Percentiles rank a stretch among this genome's conserved stretches.
These are phyloP conservation scores for Rhinella marina DNA, from an alignment of 2,797 vertebrate genomes.

Conservation along the genomic window DNA sequence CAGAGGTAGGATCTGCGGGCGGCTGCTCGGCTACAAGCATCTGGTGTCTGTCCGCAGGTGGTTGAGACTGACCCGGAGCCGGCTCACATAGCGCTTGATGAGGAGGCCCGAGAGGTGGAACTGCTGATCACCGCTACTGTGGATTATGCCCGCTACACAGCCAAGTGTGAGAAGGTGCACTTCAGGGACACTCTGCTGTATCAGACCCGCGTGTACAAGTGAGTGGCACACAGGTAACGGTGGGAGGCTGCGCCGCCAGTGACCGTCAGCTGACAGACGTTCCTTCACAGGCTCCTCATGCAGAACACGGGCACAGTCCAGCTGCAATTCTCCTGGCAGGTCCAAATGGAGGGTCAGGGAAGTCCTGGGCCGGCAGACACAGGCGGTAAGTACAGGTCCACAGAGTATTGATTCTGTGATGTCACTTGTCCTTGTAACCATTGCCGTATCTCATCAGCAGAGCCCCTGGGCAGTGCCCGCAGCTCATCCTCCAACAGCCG, in stretches of 20 bases:
- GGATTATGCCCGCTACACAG: slow-evolving; percentile 76
- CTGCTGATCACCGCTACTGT: slow-evolving; percentile 79
- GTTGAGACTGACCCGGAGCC: slow-evolving; percentile 80
- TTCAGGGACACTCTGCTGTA: slow-evolving; percentile 86
- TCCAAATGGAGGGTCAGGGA: slow-evolving; percentile 67
- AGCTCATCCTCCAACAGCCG: neutral
- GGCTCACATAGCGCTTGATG: slow-evolving; percentile 74
- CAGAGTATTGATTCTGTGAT: neutral
- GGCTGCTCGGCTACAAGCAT: no score
- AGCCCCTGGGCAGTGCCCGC: neutral
- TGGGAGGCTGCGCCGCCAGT: neutral
- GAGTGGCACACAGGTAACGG: slow-evolving; percentile 66
- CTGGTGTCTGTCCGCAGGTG: slow-evolving; percentile 74
- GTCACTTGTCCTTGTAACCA: neutral
- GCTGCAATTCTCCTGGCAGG: slow-evolving; percentile 82
- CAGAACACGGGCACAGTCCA: slow-evolving; percentile 79
- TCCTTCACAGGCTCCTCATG: slow-evolving; percentile 69
- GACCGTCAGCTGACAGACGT: neutral
- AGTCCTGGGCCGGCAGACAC: slow-evolving; percentile 27
- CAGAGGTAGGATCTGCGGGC: no score
- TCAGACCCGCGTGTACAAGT: slow-evolving; percentile 82
- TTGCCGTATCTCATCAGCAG: neutral
- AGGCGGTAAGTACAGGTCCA: slow-evolving; percentile 52
- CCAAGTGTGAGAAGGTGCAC: slow-evolving; percentile 67
- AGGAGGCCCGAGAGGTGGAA: slow-evolving; percentile 75